These are phyloP conservation scores for Empis stercorea DNA, from an alignment of 2,888 invertebrate genomes.

Conservation along the genomic window DNA sequence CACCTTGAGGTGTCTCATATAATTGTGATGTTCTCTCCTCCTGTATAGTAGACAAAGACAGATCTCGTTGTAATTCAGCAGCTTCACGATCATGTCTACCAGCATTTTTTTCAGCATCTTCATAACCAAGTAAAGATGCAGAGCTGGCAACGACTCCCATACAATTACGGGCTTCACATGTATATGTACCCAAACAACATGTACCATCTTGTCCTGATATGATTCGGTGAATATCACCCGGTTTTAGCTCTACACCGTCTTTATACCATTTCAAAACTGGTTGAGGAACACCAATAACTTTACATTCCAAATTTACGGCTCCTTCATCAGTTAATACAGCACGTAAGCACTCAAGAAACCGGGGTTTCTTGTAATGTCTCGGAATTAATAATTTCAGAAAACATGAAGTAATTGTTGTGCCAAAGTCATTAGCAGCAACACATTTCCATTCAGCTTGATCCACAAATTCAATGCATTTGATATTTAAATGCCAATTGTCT, in stretches of 20 bases:
- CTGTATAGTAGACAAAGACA: conserved; percentile 81
- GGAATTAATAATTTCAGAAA: conserved; percentile 75
- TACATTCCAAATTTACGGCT: conserved; percentile 83
- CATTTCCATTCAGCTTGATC: conserved; percentile 91
- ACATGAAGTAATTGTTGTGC: conserved; percentile 78
- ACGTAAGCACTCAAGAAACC: conserved; percentile 71
- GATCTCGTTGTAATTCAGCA: conserved; percentile 46
- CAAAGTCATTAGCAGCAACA: conserved; percentile 77
- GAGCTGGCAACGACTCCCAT: conserved; percentile 85
- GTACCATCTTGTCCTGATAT: conserved; percentile 84
- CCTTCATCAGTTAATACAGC: conserved; percentile 77
- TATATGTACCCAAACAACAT: conserved; percentile 79
- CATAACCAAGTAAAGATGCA: conserved; percentile 75
- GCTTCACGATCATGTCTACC: conserved; percentile 29
- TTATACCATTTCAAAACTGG: conserved; percentile 87
- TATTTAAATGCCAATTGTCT: conserved; percentile 59
- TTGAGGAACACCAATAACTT: conserved; percentile 83
- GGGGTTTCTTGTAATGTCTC: conserved; percentile 76
- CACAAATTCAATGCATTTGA: conserved; percentile 60
- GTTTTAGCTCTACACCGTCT: conserved; percentile 76
- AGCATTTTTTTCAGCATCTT: conserved; percentile 51
- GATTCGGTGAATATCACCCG: conserved; percentile 82
- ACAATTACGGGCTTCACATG: conserved; percentile 80
- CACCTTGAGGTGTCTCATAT: conserved; percentile 70
- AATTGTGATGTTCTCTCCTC: conserved; percentile 82